These are phyloP conservation scores for Propithecus deckenii DNA, from an alignment of 2,797 vertebrate genomes.

Conservation along the genomic window DNA sequence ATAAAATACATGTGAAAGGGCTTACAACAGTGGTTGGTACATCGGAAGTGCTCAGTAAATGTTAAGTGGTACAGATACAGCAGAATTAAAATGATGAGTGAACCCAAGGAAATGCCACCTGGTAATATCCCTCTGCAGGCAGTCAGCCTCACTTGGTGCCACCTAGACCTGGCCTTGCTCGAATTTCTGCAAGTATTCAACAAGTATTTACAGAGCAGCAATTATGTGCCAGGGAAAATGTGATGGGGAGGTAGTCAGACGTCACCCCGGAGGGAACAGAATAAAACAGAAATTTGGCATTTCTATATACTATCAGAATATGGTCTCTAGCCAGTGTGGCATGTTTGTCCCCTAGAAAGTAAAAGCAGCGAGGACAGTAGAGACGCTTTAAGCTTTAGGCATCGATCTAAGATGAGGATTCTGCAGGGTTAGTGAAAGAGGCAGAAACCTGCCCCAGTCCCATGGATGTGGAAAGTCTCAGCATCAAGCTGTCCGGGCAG, in stretches of 20 bases:
- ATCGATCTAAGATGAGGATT: background rate
- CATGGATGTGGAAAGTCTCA: background rate
- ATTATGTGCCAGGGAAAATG: background rate
- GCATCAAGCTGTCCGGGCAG: background rate
- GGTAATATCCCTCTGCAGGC: background rate
- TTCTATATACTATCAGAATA: background rate
- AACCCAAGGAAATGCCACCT: background rate
- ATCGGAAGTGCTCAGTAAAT: background rate
- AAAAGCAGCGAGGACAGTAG: accelerated
- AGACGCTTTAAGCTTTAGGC: background rate
- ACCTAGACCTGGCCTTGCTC: background rate
- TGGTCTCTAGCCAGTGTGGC: accelerated
- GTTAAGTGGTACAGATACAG: background rate
- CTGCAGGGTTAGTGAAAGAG: background rate
- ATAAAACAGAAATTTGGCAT: background rate
- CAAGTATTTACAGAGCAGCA: background rate
- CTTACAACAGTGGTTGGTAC: background rate
- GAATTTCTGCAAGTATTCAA: background rate
- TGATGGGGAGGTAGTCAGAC: background rate
- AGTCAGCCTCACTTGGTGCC: background rate
- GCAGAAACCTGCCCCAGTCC: background rate
- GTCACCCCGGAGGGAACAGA: background rate
- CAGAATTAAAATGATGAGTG: background rate
- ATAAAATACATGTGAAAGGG: background rate
- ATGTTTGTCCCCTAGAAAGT: background rate